Conservation (phyloP, 2,888 invertebrate genomes). For the Drosophila mulleri region DNA sequence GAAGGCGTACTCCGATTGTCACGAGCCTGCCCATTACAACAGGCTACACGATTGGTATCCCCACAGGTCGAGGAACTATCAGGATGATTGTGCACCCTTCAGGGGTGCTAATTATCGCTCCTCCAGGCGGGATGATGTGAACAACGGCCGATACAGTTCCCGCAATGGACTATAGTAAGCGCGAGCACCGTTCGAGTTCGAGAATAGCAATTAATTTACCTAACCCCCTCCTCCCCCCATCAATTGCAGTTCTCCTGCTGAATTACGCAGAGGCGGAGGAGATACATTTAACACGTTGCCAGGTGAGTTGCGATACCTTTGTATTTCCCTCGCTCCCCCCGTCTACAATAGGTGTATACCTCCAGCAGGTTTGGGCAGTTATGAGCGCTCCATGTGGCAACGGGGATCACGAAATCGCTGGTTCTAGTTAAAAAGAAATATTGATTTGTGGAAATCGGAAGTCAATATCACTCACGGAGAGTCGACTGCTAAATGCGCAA, state of each 20-base stretch:
- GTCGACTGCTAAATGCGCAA: not conserved
- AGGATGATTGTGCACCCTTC: not conserved
- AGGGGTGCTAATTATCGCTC: not conserved
- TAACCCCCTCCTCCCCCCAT: too few species aligned
- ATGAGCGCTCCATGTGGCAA: conserved; percentile 2
- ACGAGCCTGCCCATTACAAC: not conserved
- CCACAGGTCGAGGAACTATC: conserved; percentile 8
- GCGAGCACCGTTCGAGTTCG: rapidly evolving
- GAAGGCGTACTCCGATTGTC: not conserved
- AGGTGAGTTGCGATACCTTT: not conserved
- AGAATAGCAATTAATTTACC: not conserved
- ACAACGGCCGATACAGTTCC: not conserved
- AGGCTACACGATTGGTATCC: conserved; percentile 17
- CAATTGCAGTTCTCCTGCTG: not conserved
- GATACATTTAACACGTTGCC: conserved; percentile 21
- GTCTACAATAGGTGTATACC: not conserved
- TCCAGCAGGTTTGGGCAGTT: conserved; percentile 6
- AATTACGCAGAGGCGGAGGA: conserved; percentile 3
- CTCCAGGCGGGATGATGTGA: not conserved
- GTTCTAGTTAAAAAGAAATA: not conserved
- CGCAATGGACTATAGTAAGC: conserved; percentile 21
- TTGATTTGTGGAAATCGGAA: not conserved
- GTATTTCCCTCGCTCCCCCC: not conserved
- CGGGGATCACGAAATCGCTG: conserved; percentile 8
- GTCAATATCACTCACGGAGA: not conserved